Evolutionary conservation across 2,113 vertebrate species (phyloP).

Genomic region (Diadophis punctatus): DNA sequence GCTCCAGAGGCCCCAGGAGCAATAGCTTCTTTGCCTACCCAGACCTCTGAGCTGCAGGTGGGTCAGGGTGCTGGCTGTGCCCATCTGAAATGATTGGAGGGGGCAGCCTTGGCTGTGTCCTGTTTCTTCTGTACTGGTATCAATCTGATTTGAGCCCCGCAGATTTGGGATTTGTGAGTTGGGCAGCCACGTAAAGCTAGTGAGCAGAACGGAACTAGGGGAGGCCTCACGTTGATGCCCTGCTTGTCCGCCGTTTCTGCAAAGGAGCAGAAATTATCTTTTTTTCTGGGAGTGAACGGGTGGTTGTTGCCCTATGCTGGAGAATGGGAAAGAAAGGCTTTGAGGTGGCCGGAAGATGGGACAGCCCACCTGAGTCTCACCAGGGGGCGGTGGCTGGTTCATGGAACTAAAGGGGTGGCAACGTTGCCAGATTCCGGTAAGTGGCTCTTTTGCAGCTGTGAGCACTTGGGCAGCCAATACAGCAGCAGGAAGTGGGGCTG

Average conservation of each 20-base stretch:
- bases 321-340: not conserved
- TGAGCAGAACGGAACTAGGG: not conserved
- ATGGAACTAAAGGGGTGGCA: not conserved
- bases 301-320: not conserved
- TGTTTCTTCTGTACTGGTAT: not conserved
- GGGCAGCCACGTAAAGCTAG: not conserved
- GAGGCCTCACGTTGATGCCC: not conserved
- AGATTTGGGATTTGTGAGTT: not conserved
- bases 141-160: not conserved
- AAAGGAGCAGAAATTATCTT: not conserved
- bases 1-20: not conserved
- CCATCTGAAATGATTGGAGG: not conserved
- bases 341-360: not conserved
- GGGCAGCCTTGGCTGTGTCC: not conserved
- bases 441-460: not conserved
- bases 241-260: not conserved
- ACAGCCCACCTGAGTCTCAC: not conserved
- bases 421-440: not conserved
- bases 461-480: not conserved
- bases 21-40: not conserved
- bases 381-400: not conserved
- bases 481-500: not conserved
- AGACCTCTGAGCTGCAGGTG: slow-evolving; percentile 93
- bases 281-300: not conserved
- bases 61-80: not conserved